Evolutionary conservation across 1,140 invertebrate genomes (phyloP).

Genomic region (Pectinophora gossypiella): DNA sequence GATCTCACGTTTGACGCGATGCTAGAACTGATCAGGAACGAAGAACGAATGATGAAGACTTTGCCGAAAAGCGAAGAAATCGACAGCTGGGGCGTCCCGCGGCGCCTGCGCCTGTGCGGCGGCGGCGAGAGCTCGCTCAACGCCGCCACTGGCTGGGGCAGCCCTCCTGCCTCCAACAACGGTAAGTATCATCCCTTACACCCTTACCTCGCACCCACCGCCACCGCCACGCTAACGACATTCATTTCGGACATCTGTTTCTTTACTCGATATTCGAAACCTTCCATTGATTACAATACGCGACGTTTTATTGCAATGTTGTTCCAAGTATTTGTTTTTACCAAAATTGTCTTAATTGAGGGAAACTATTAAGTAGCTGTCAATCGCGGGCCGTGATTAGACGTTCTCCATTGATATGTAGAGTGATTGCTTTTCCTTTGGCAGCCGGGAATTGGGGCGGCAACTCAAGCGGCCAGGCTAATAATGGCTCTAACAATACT

Average conservation of each 20-base stretch:
- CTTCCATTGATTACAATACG: no score
- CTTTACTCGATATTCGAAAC: no score
- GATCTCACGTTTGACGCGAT: constrained; percentile 64
- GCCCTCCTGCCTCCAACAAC: constrained; percentile 79
- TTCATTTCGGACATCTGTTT: no score
- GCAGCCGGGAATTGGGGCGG: constrained; percentile 75
- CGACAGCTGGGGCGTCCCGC: constrained; percentile 78
- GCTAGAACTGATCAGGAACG: constrained; percentile 55
- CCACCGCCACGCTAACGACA: no score
- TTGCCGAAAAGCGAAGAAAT: constrained; percentile 37
- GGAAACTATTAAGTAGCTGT: no score
- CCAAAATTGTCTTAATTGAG: no score
- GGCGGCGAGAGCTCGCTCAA: constrained; percentile 88
- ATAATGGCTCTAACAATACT: constrained; percentile 73
- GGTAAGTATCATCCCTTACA: constrained; percentile 34
- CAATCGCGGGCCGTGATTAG: no score
- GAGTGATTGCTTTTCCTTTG: constrained; percentile 9
- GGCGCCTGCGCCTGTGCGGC: constrained; percentile 79
- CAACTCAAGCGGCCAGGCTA: constrained; percentile 72
- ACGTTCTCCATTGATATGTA: no score
- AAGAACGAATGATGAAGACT: constrained; percentile 43
- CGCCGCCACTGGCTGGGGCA: constrained; percentile 84
- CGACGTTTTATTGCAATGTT: no score
- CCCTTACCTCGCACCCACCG: no score
- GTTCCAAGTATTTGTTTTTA: no score